These are phyloP conservation scores for Ditula angustiorana DNA, from an alignment of 2,888 invertebrate species.

Conservation along the genomic window DNA sequence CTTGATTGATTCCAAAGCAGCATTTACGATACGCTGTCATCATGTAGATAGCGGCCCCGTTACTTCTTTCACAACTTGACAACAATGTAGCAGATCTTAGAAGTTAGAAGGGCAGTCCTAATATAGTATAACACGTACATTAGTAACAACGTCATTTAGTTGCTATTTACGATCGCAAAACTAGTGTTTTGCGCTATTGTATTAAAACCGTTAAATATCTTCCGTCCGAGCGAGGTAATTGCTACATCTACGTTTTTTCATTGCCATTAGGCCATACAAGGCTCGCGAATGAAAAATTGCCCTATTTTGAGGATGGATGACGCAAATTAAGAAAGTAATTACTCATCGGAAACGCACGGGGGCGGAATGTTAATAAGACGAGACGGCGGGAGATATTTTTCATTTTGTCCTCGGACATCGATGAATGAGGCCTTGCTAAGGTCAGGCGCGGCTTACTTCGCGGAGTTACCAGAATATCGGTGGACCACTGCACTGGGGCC, in stretches of 20 bases:
- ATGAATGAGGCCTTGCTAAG: constrained; percentile 52
- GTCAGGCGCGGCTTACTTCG: background rate
- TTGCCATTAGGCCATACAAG: constrained; percentile 61
- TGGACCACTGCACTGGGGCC: too few species aligned
- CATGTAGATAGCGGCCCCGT: background rate
- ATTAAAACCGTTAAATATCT: background rate
- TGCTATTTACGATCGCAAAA: too few species aligned
- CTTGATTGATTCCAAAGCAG: background rate
- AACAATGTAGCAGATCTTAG: too few species aligned
- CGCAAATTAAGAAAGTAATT: constrained; percentile 85
- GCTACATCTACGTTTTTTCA: constrained; percentile 50
- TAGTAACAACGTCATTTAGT: too few species aligned
- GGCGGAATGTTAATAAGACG: constrained; percentile 83
- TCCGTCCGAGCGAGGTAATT: constrained; percentile 18
- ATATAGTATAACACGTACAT: too few species aligned
- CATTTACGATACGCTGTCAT: too few species aligned
- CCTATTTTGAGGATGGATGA: constrained; percentile 85
- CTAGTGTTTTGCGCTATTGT: background rate
- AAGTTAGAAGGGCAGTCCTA: too few species aligned
- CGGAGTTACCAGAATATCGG: too few species aligned
- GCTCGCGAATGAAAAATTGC: constrained; percentile 79
- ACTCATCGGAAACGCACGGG: constrained; percentile 82
- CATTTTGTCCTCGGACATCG: constrained; percentile 71
- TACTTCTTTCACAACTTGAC: too few species aligned
- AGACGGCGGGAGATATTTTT: constrained; percentile 75